Conservation (phyloP, 2,113 vertebrate genomes). For the Paralichthys olivaceus region DNA sequence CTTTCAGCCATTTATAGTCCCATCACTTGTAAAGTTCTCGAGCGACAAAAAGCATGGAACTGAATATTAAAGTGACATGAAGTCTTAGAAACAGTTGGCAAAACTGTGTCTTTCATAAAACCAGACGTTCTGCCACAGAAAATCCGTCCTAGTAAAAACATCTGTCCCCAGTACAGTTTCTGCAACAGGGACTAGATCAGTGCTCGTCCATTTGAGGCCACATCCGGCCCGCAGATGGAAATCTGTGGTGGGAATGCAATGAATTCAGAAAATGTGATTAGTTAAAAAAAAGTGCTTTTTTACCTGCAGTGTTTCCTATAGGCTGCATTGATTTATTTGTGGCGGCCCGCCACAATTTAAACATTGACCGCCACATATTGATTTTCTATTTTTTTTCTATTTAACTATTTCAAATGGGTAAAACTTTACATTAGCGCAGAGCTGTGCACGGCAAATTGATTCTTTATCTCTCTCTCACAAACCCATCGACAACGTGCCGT, state of each 20-base stretch:
- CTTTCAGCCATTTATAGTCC: constrained; percentile 43
- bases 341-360: not conserved
- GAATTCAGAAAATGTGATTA: not conserved
- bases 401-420: not conserved
- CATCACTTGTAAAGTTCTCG: constrained; percentile 29
- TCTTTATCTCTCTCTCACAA: not conserved
- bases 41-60: constrained; percentile 32
- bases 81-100: constrained; percentile 15
- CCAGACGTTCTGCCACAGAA: not conserved
- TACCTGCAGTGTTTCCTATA: not conserved
- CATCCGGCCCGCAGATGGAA: not conserved
- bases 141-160: not conserved
- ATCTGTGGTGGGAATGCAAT: not conserved
- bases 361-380: not conserved
- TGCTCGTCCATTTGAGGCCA: not conserved
- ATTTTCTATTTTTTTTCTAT: not conserved
- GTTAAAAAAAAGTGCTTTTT: not conserved
- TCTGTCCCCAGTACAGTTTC: not conserved
- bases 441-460: not conserved
- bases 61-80: constrained; percentile 31
- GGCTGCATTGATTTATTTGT: not conserved
- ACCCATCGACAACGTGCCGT: not conserved
- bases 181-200: not conserved
- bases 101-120: constrained; percentile 20
- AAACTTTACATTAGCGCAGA: not conserved